Percentiles rank a stretch among this genome's conserved stretches.
Conservation (phyloP, 1,140 invertebrate species). For the Drosophila bocqueti region DNA sequence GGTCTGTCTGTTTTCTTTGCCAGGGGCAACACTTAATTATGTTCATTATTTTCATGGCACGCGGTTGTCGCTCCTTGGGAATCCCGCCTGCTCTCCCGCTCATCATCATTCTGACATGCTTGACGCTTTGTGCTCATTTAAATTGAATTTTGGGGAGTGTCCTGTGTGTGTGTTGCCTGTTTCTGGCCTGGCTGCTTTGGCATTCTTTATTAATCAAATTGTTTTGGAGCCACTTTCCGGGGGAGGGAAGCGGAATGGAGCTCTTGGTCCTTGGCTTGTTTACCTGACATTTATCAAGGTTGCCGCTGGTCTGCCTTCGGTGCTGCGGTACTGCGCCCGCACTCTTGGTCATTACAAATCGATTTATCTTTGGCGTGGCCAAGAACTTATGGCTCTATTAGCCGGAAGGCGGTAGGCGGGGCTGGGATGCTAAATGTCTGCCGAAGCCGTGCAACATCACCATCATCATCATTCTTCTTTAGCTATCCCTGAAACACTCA, state of each 20-base stretch:
- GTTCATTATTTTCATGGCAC: slow-evolving; percentile 82
- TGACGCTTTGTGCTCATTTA: slow-evolving; percentile 71
- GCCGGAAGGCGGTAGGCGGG: slow-evolving; percentile 8
- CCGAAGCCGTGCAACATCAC: slow-evolving; percentile 49
- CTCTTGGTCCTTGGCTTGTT: slow-evolving; percentile 39
- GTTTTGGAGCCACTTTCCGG: slow-evolving; percentile 42
- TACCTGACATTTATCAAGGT: slow-evolving; percentile 71
- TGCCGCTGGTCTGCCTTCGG: neutral
- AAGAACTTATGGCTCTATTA: slow-evolving; percentile 76
- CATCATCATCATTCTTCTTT: slow-evolving; percentile 57
- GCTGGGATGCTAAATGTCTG: slow-evolving; percentile 26
- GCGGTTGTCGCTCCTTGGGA: slow-evolving; percentile 56
- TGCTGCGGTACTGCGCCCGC: neutral
- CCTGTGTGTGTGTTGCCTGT: slow-evolving; percentile 17
- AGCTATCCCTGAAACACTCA: slow-evolving; percentile 3
- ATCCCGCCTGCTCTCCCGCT: neutral
- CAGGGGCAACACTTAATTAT: slow-evolving; percentile 82
- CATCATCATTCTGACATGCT: slow-evolving; percentile 49
- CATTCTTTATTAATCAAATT: slow-evolving; percentile 75
- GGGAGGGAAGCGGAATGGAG: slow-evolving; percentile 3
- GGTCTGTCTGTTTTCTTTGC: slow-evolving; percentile 58
- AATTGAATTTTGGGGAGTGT: slow-evolving; percentile 69
- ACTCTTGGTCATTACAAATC: slow-evolving; percentile 78
- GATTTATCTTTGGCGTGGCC: slow-evolving; percentile 70
- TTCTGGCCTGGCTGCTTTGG: slow-evolving; percentile 14